Conservation (phyloP, 2,888 invertebrate genomes). For the Cheilosia variabilis region DNA sequence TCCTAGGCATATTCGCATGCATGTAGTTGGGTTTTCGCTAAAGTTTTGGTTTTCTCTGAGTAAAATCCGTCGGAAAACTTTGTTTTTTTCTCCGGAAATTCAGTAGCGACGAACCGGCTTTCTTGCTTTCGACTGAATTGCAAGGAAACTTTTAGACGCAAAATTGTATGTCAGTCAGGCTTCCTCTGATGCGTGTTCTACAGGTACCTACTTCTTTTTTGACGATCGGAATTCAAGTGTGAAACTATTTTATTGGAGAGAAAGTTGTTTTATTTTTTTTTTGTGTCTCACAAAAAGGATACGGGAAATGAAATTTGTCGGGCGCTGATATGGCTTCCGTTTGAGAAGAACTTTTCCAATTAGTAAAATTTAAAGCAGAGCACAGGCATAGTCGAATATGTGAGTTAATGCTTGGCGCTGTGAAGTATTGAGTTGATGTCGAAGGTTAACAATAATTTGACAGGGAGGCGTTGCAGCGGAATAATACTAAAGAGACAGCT, state of each 20-base stretch:
- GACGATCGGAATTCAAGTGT: slow-evolving; percentile 16
- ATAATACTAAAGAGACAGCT: too few species aligned
- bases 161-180: slow-evolving; percentile 40
- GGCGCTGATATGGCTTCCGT: background rate
- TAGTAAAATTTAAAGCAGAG: background rate
- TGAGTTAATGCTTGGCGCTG: too few species aligned
- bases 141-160: slow-evolving; percentile 45
- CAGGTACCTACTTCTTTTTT: slow-evolving; percentile 20
- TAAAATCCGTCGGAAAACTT: slow-evolving; percentile 12
- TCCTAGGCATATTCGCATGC: slow-evolving; percentile 13
- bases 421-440: too few species aligned
- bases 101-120: background rate
- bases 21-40: background rate
- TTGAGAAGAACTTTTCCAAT: slow-evolving; percentile 30
- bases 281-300: background rate
- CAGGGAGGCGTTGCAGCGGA: too few species aligned
- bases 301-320: background rate
- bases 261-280: background rate
- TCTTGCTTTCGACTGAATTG: slow-evolving; percentile 13
- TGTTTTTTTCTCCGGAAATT: slow-evolving; percentile 13
- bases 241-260: slow-evolving; percentile 21
- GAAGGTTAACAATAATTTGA: too few species aligned
- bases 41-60: slow-evolving; percentile 31
- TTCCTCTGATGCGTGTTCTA: slow-evolving; percentile 26
- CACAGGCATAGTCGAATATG: too few species aligned